A percentile compares a stretch with the other conserved stretches of the same genome.
Conservation (phyloP, 2,113 vertebrate genomes). For the Todiramphus chloris region DNA sequence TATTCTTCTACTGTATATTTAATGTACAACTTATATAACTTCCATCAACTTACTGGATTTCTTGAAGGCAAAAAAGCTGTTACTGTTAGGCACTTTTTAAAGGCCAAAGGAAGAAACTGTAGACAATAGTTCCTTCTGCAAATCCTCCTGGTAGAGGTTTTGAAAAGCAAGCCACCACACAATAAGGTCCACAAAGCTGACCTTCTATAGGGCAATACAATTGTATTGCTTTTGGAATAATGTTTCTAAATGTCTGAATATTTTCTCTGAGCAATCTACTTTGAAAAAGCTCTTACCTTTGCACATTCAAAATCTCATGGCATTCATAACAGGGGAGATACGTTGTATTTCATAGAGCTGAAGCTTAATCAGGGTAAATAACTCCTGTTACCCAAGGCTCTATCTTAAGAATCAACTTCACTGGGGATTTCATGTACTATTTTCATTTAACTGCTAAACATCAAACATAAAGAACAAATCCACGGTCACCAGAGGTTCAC, state of each 20-base stretch:
- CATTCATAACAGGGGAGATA: not conserved
- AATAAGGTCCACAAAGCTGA: too few species aligned
- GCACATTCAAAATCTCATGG: not conserved
- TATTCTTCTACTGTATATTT: slow-evolving; percentile 25
- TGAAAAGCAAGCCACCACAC: not conserved
- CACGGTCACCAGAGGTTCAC: not conserved
- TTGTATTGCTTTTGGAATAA: not conserved
- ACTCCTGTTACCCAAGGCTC: rapidly evolving
- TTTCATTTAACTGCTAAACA: not conserved
- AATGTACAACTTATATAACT: slow-evolving; percentile 14
- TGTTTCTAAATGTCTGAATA: not conserved
- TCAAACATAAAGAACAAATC: not conserved
- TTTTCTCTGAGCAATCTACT: not conserved
- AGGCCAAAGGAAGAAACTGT: not conserved
- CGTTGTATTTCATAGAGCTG: not conserved
- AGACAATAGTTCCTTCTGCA: not conserved
- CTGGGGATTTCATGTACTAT: not conserved
- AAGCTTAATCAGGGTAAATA: not conserved
- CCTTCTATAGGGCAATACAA: not conserved
- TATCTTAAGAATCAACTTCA: not conserved
- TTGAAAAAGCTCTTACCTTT: not conserved
- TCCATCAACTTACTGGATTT: slow-evolving; percentile 23
- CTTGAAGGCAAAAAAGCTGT: not conserved
- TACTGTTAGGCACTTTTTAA: not conserved
- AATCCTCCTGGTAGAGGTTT: not conserved